These are phyloP conservation scores for Morpho achilles DNA, from an alignment of 2,888 invertebrate genomes.

Conservation along the genomic window DNA sequence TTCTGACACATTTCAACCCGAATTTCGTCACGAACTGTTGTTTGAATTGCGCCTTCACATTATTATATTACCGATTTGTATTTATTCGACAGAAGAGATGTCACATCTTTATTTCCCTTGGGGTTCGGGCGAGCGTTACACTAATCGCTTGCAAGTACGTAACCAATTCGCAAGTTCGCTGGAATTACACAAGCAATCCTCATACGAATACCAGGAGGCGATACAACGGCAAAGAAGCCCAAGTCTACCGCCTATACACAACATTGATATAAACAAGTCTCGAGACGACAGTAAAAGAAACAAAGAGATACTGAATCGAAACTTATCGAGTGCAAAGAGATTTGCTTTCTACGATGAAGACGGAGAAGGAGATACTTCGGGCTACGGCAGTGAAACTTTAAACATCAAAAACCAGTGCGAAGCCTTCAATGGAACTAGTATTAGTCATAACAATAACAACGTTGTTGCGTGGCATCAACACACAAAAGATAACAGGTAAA, in stretches of 20 bases:
- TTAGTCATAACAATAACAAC: slow-evolving; percentile 40
- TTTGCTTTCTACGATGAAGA: slow-evolving; percentile 74
- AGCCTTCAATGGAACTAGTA: slow-evolving; percentile 39
- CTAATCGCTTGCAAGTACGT: slow-evolving; percentile 60
- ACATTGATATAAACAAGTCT: slow-evolving; percentile 50
- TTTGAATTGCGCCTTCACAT: not conserved
- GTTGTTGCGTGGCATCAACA: slow-evolving; percentile 71
- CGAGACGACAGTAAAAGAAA: slow-evolving; percentile 49
- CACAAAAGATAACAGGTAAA: slow-evolving; percentile 48
- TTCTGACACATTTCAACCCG: slow-evolving; percentile 52
- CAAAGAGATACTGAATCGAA: slow-evolving; percentile 53
- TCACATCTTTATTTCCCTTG: slow-evolving; percentile 88
- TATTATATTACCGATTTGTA: slow-evolving; percentile 18
- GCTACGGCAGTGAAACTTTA: slow-evolving; percentile 89
- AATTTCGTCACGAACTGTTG: slow-evolving; percentile 34
- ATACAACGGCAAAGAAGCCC: slow-evolving; percentile 80
- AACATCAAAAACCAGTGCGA: slow-evolving; percentile 53
- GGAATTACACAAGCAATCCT: slow-evolving; percentile 65
- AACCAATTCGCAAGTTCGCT: slow-evolving; percentile 72
- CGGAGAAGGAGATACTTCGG: slow-evolving; percentile 88
- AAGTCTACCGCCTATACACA: slow-evolving; percentile 83
- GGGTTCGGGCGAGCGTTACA: slow-evolving; percentile 79
- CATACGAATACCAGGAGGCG: slow-evolving; percentile 67
- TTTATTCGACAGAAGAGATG: slow-evolving; percentile 85
- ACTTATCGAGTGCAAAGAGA: slow-evolving; percentile 64